Conservation (phyloP, 2,113 vertebrate genomes). For the Beaufortia kweichowensis region DNA sequence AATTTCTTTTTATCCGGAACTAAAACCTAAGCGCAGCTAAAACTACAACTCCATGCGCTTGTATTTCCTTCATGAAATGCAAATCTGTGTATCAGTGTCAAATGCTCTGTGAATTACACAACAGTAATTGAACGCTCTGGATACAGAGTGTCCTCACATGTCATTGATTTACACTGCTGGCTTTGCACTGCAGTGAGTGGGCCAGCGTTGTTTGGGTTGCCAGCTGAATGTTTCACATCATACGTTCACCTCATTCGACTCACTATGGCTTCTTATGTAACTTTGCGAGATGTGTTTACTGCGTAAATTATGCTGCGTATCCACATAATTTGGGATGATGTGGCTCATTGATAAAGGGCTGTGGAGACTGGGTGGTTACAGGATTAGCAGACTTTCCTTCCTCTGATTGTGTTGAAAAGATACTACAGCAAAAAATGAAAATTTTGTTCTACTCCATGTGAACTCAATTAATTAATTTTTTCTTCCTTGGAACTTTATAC, state of each 20-base stretch:
- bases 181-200: slow-evolving; percentile 6
- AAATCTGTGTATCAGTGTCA: neutral
- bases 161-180: slow-evolving; percentile 23
- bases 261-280: neutral
- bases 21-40: too few relatives aligned
- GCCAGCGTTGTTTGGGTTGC: slow-evolving; percentile 12
- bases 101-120: slow-evolving; percentile 5
- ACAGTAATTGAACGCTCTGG: slow-evolving; percentile 6
- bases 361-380: neutral
- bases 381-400: slow-evolving; percentile 2
- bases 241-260: neutral
- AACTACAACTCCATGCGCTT: too few relatives aligned
- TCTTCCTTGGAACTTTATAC: too few relatives aligned
- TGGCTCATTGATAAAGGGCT: slow-evolving; percentile 21
- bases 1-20: too few relatives aligned
- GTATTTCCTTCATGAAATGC: too few relatives aligned
- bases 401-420: neutral
- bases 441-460: too few relatives aligned
- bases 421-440: neutral
- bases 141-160: neutral
- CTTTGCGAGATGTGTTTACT: neutral
- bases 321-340: neutral
- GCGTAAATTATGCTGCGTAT: neutral
- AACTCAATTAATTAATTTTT: too few relatives aligned
- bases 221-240: slow-evolving; percentile 23